Conservation (phyloP, 2,113 vertebrate genomes). For the Gadus macrocephalus region DNA sequence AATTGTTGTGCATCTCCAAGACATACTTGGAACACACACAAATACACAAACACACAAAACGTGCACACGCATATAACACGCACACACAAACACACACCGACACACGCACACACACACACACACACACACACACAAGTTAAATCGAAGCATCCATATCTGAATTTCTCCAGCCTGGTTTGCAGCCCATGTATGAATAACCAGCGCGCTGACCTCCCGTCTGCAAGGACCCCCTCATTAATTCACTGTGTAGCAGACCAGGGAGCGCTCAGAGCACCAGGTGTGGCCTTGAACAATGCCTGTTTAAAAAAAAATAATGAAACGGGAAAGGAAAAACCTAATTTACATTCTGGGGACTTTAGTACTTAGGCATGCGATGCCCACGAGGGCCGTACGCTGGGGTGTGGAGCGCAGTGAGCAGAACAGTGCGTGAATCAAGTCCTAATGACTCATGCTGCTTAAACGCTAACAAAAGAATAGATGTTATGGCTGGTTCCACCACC, state of each 20-base stretch:
- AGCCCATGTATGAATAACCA: conserved; percentile 12
- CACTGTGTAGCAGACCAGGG: conserved; percentile 31
- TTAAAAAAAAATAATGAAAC: conserved; percentile 25
- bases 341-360: conserved; percentile 56
- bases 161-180: conserved; percentile 26
- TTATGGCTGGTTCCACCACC: too few relatives aligned
- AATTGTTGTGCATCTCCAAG: too few relatives aligned
- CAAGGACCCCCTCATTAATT: conserved; percentile 51
- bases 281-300: conserved; percentile 55
- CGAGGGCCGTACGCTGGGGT: conserved; percentile 46
- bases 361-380: conserved; percentile 56
- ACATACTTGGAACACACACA: neutral
- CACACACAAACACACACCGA: neutral
- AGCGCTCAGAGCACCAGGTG: conserved; percentile 51
- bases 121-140: neutral
- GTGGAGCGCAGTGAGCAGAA: conserved; percentile 46
- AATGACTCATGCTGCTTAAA: conserved; percentile 42
- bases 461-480: too few relatives aligned
- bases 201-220: conserved; percentile 29
- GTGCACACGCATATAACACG: neutral
- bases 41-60: neutral
- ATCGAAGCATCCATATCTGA: neutral
- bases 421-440: conserved; percentile 36
- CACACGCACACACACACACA: neutral
- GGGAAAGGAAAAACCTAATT: conserved; percentile 40